Evolutionary conservation across 2,797 vertebrate species (phyloP), one percentile per base, ranked within the genome.

Genomic region (Chrysocyon brachyurus): DNA sequence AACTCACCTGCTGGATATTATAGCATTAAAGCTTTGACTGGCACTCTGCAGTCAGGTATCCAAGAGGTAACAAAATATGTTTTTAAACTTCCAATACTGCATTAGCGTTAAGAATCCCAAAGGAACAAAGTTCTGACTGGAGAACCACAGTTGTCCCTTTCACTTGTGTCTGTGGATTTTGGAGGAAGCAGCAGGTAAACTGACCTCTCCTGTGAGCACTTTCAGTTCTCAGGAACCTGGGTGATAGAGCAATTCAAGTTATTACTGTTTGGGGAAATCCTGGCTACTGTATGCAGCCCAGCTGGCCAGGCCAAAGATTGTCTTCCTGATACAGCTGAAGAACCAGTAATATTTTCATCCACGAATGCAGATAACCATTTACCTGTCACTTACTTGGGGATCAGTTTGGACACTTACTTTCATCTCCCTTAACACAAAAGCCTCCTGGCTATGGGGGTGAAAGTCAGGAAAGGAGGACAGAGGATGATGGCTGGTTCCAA

Each of bases 21-120:
- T 64, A 97, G 86, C 91, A 14, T 94, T 95, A 97, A 49, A 95
- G 87, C 88, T 96, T 96, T 97, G 97, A 89, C 92, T 98, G 89
- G 89, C 87, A 5, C 83, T 98, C 86, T 88, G 7, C 68, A 97
- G 96, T 87, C 94, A 92, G 15, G 77, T 68, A 97, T 94, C 95
- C 96, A 98, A 98, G 49, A 0, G 81, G 97, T 95, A 97, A 96
- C 94, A 97, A 98, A 97, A 97, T 90, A 61, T 36, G 77, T 97
- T 97, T 98, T 77, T 77, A 95, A 97, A 96, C 97, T 97, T 93
- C 97, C 86, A 95, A 96, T 95, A 2, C 0, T 40, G 91, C 68
- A 82, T 96, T 96, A 97, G 24, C 90, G 95, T 89, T 97, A 96
- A 97, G 92, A 70, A 92, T 96, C 92, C 95, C 75, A 75, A 87